A percentile compares a stretch with the other conserved stretches of the same genome.
Conservation (phyloP, 2,113 vertebrate species). For the Pelecanus crispus region DNA sequence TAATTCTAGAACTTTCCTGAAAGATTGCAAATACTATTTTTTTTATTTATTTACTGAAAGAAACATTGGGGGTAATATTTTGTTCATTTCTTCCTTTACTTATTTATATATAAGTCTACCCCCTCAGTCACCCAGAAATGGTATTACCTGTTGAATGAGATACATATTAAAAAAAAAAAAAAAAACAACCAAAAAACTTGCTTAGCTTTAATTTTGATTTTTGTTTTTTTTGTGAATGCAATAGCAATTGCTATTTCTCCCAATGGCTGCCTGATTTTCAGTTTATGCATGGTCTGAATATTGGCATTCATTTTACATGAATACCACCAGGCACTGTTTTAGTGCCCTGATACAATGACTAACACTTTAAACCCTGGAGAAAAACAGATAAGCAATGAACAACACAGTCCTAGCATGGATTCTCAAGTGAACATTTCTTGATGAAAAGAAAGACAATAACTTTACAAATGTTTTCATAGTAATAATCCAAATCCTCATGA, state of each 20-base stretch:
- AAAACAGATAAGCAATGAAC: background rate
- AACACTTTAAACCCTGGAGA: background rate
- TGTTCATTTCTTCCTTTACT: background rate
- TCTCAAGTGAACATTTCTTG: background rate
- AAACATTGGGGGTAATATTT: background rate
- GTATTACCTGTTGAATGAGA: background rate
- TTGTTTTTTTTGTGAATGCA: background rate
- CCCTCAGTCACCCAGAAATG: background rate
- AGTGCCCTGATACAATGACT: background rate
- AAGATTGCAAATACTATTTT: background rate
- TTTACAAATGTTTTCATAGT: conserved; percentile 6
- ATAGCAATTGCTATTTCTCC: background rate
- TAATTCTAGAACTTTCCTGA: background rate
- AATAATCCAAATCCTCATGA: background rate
- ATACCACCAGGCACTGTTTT: background rate
- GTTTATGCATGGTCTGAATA: background rate
- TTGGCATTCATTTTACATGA: background rate
- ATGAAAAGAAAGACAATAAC: background rate
- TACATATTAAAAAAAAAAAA: background rate
- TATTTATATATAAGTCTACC: background rate
- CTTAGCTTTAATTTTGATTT: background rate
- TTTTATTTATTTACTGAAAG: background rate
- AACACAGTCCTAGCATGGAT: background rate
- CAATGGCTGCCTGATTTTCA: background rate
- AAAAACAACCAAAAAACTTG: too few relatives aligned